These are phyloP conservation scores for Xestia ashworthii DNA, from an alignment of 2,888 invertebrate species.

Conservation along the genomic window DNA sequence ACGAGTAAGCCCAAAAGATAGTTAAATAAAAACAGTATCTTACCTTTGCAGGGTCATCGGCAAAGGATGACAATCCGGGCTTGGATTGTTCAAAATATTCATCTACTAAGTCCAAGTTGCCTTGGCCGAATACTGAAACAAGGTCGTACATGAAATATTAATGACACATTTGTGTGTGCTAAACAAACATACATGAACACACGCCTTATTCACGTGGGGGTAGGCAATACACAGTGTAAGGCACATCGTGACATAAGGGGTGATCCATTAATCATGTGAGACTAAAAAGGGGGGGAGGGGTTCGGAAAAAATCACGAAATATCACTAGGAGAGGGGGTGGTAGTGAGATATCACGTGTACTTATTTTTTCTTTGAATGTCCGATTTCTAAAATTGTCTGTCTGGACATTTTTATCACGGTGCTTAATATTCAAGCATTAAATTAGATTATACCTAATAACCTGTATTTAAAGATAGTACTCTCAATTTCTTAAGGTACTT, in stretches of 20 bases:
- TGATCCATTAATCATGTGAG: too few species aligned
- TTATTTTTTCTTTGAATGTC: too few species aligned
- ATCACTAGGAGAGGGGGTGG: too few species aligned
- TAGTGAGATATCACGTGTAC: too few species aligned
- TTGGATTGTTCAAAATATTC: conserved; percentile 96
- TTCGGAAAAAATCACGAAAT: too few species aligned
- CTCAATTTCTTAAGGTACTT: too few species aligned
- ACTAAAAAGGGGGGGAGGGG: too few species aligned
- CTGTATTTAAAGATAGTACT: too few species aligned
- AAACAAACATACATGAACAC: neutral
- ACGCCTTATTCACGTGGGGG: neutral
- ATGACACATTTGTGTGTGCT: neutral
- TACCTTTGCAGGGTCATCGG: conserved; percentile 94
- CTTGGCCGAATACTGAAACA: conserved; percentile 86
- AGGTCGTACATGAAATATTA: conserved; percentile 60
- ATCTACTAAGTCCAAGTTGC: conserved; percentile 94
- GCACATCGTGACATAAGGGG: neutral
- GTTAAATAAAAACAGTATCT: neutral
- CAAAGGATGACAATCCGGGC: conserved; percentile 97
- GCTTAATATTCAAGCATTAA: too few species aligned
- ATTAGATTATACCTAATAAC: too few species aligned
- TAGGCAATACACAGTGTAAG: neutral
- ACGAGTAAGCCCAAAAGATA: neutral
- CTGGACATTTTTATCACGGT: too few species aligned
- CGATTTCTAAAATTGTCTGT: too few species aligned